Evolutionary conservation across 2,888 invertebrate species (phyloP).

Genomic region (Phytoseiulus persimilis): DNA sequence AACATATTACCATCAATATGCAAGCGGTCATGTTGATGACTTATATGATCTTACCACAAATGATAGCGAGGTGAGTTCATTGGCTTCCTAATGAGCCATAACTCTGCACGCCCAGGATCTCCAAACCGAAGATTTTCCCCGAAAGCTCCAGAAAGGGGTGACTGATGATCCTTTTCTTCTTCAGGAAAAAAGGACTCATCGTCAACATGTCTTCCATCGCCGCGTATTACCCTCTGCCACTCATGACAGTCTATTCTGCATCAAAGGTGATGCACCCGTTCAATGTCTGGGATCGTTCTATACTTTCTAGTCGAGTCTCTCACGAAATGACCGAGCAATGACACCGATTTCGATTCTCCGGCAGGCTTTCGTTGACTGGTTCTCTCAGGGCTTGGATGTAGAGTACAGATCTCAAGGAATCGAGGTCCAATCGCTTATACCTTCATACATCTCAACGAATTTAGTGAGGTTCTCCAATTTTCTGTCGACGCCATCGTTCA

Average conservation of each 20-base stretch:
- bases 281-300: no score
- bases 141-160: no score
- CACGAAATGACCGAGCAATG: background rate
- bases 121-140: no score
- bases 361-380: constrained; percentile 52
- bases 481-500: constrained; percentile 54
- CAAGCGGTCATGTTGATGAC: constrained; percentile 76
- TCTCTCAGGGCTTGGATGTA: constrained; percentile 66
- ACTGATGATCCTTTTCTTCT: no score
- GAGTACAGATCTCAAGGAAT: constrained; percentile 69
- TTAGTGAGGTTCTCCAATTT: constrained; percentile 61
- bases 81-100: constrained; percentile 42
- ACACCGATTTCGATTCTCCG: constrained; percentile 31
- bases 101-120: no score
- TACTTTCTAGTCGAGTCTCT: no score
- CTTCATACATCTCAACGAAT: constrained; percentile 75
- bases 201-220: constrained; percentile 84
- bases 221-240: constrained; percentile 72
- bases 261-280: no score
- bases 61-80: constrained; percentile 58
- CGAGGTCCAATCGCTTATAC: constrained; percentile 73
- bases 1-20: constrained; percentile 76
- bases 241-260: constrained; percentile 82
- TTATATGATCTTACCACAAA: constrained; percentile 64
- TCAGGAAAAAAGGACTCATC: constrained; percentile 63